These are phyloP conservation scores for Taphrorychus bicolor DNA, from an alignment of 2,888 invertebrate species.

Conservation along the genomic window DNA sequence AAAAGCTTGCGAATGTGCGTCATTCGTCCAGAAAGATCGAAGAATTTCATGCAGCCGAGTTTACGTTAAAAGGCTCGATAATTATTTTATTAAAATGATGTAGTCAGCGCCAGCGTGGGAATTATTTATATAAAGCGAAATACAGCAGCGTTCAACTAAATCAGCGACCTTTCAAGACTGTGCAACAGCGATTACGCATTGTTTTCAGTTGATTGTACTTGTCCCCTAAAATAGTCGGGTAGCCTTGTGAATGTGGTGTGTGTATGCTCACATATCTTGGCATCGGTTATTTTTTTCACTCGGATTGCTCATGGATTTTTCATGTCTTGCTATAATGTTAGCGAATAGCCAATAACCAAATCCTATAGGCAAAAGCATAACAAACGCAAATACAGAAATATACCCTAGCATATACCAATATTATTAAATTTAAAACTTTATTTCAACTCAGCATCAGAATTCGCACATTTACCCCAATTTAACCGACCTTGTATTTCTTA, in stretches of 20 bases:
- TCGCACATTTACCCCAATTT: too few species aligned
- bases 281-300: conserved; percentile 5
- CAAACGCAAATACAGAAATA: too few species aligned
- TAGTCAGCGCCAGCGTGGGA: conserved; percentile 37
- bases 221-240: conserved; percentile 10
- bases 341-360: too few species aligned
- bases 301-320: too few species aligned
- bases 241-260: conserved; percentile 1
- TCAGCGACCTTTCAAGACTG: conserved; percentile 22
- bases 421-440: too few species aligned
- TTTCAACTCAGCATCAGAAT: too few species aligned
- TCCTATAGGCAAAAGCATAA: too few species aligned
- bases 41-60: conserved; percentile 8
- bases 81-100: conserved; percentile 31
- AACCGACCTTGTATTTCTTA: too few species aligned
- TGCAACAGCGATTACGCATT: conserved; percentile 20
- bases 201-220: conserved; percentile 24
- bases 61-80: conserved; percentile 15
- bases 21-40: neutral
- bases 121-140: conserved; percentile 31
- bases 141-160: conserved; percentile 22
- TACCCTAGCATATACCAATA: too few species aligned
- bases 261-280: neutral
- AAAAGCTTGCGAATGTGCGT: too few species aligned
- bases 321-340: too few species aligned